Conservation (phyloP, 2,888 invertebrate genomes). For the Eutolmus rufibarbis region DNA sequence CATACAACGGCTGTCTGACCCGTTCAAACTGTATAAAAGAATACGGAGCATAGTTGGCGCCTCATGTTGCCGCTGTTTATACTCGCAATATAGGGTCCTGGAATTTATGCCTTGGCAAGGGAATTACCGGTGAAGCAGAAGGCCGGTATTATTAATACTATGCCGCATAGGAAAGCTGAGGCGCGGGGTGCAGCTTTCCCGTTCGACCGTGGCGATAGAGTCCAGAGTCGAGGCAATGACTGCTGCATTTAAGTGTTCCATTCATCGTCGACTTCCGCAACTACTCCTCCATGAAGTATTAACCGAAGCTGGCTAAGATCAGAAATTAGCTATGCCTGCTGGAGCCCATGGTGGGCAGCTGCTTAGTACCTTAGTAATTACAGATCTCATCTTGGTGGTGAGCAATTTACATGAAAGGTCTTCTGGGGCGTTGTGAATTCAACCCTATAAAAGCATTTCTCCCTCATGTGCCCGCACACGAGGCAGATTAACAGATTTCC, state of each 20-base stretch:
- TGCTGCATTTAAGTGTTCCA: not conserved
- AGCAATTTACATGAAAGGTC: not conserved
- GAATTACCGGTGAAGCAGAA: not conserved
- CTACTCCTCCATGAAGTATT: conserved; percentile 3
- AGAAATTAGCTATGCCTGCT: not conserved
- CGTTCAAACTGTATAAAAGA: not conserved
- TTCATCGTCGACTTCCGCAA: conserved; percentile 13
- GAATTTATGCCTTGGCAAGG: conserved; percentile 1
- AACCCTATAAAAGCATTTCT: not conserved
- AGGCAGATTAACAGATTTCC: conserved; percentile 18
- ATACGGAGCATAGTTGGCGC: not conserved
- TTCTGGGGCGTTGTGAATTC: not conserved
- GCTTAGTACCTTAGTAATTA: conserved; percentile 1
- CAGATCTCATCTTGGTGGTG: not conserved
- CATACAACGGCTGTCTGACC: not conserved
- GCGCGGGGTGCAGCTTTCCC: not conserved
- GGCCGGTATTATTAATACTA: not conserved
- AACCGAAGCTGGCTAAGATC: not conserved
- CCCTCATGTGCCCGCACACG: not conserved
- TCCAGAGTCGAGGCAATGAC: not conserved
- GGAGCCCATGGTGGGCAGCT: not conserved
- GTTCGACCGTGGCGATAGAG: not conserved
- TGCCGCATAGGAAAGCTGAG: not conserved
- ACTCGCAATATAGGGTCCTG: not conserved
- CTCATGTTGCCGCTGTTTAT: conserved; percentile 1